Base-by-base conservation (phyloP, 1,140 invertebrate species). In the Zaprionus ornatus region DNA sequence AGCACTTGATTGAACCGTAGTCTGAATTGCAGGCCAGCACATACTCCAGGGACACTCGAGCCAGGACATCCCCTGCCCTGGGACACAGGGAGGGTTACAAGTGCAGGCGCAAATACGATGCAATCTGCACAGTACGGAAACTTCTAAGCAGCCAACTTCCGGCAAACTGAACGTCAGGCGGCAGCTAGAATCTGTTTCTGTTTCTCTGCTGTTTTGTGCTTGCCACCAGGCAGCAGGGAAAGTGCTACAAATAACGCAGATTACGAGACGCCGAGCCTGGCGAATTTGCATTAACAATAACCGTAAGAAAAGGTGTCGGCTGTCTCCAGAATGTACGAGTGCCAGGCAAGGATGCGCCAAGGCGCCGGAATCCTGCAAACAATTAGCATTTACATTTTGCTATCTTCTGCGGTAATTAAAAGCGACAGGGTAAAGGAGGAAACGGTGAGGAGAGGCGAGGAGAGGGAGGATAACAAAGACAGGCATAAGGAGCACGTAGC, bases 401-500 rank as follows among this genome's bases (percentile, higher is more conserved):
- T 90, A 90, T 86, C 68, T 77, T 63, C 62, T 40, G 27, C 40
- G 73, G 60, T 80, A 87, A 87, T 88, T 87, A 77, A 75, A 88
- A 65, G 61, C 74, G 50, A 21, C 55, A 65, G 9, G 27, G n/a
- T 23, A 52, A 48, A 25, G 17, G 0, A 21, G 4, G 19, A 50
- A 32, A 32, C 0, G 29, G 19, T 1, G 45, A 12, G 21, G 59
- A 23, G 40, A 12, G 21, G 19, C 15, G 42, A 6, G 13, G 17
- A 15, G 23, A 60, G 50, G 6, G n/a, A 42, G 40, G n/a, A 17
- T n/a, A 17, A 45, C 40, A 45, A 45, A 45, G 23, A 54, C 29
- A 50, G 85, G 74, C 84, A 88, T 88, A 88, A 79, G 84, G 86
- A 90, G 71, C 81, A 90, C 78, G 81, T 90, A 88, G 85, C 54